phyloP scores from a whole-genome alignment of 92 coral and sea anemone species.

The Bergia puertoricense region DNA sequence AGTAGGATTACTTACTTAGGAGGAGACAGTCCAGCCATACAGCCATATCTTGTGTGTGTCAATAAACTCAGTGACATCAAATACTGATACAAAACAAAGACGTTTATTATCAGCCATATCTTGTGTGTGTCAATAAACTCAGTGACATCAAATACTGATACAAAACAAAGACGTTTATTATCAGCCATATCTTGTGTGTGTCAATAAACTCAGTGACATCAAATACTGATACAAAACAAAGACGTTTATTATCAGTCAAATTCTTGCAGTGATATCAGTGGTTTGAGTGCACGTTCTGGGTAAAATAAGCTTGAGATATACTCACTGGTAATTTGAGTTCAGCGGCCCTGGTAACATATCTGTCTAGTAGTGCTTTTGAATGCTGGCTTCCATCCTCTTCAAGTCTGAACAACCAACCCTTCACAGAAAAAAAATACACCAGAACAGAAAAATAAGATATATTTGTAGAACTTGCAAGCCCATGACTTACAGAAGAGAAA shows the following conservation, averaged over 20 bases:
- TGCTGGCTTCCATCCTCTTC: constrained; percentile 90
- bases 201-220: constrained; percentile 82
- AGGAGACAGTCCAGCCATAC: constrained; percentile 79
- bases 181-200: constrained; percentile 63
- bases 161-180: neutral
- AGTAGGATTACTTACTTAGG: constrained; percentile 68
- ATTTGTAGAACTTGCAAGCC: neutral
- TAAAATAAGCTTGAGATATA: neutral
- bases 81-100: constrained; percentile 48
- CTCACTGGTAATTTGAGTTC: constrained; percentile 94
- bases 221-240: constrained; percentile 62
- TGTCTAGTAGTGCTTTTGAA: constrained; percentile 83
- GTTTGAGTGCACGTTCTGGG: neutral
- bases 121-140: constrained; percentile 79
- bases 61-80: constrained; percentile 72
- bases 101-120: constrained; percentile 56
- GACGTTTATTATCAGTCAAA: neutral
- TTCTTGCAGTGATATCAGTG: neutral
- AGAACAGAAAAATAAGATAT: neutral
- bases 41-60: constrained; percentile 78
- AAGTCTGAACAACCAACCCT: constrained; percentile 89
- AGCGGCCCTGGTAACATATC: constrained; percentile 88
- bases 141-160: constrained; percentile 56
- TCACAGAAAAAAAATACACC: neutral
- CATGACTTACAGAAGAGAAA: neutral